Conservation (phyloP, 2,888 invertebrate genomes). For the Melieria omissa region DNA sequence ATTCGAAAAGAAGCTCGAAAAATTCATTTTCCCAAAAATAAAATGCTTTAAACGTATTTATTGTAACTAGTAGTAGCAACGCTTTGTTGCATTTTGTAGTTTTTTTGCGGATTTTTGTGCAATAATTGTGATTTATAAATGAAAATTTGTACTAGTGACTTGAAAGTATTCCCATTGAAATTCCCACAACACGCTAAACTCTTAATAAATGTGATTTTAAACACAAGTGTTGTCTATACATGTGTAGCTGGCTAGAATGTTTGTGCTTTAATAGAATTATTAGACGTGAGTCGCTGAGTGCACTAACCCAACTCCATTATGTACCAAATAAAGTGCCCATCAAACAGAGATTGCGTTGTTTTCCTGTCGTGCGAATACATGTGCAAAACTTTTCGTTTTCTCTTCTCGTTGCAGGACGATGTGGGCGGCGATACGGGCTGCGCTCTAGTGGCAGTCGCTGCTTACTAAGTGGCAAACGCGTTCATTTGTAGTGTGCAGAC, state of each 20-base stretch:
- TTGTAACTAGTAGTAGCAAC: background rate
- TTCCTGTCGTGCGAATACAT: conserved; percentile 1
- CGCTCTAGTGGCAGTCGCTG: conserved; percentile 69
- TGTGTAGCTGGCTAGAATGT: background rate
- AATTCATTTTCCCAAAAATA: background rate
- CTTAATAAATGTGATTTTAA: background rate
- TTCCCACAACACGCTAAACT: background rate
- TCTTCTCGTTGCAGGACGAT: conserved; percentile 70
- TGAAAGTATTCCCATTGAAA: background rate
- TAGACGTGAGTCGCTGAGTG: background rate
- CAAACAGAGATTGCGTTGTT: background rate
- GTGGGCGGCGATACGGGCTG: conserved; percentile 76
- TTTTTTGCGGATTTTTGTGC: background rate
- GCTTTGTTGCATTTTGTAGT: background rate
- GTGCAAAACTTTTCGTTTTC: conserved; percentile 31
- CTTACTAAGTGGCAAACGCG: conserved; percentile 47
- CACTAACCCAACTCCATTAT: conserved; percentile 9
- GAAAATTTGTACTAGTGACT: background rate
- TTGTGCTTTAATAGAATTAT: too few species aligned
- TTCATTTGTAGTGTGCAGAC: too few species aligned
- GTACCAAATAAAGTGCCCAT: conserved; percentile 1
- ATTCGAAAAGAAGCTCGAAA: too few species aligned
- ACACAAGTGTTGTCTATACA: background rate
- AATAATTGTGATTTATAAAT: background rate
- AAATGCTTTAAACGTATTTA: conserved; percentile 13